Conservation (phyloP, 2,113 vertebrate genomes). For the Ptilonorhynchus violaceus region DNA sequence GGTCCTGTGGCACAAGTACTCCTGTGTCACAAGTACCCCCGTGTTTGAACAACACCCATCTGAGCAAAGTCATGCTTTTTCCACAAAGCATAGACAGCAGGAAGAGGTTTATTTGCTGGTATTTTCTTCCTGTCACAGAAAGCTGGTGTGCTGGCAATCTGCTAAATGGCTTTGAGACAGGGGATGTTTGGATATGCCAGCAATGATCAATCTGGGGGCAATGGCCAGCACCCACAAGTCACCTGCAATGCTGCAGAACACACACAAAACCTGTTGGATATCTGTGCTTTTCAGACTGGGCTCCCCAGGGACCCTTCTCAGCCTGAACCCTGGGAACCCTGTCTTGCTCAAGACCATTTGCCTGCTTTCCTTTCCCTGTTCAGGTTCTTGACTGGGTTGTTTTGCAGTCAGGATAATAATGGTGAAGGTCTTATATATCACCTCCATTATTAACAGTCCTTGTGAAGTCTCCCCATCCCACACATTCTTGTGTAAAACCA, state of each 20-base stretch:
- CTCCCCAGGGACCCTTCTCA: not conserved
- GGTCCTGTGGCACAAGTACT: rapidly evolving
- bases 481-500: not conserved
- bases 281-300: not conserved
- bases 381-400: not conserved
- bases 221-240: not conserved
- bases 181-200: not conserved
- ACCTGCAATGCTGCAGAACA: not conserved
- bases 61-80: not conserved
- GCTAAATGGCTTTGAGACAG: not conserved
- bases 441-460: not conserved
- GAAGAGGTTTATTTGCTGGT: not conserved
- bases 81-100: not conserved
- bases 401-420: not conserved
- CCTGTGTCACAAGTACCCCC: not conserved
- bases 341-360: not conserved
- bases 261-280: not conserved
- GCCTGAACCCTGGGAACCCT: not conserved
- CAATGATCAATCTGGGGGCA: not conserved
- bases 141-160: not conserved
- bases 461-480: not conserved
- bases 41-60: not conserved
- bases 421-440: not conserved
- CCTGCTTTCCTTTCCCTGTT: not conserved
- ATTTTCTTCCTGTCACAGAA: not conserved